phyloP scores from a whole-genome alignment of 1,140 invertebrate genomes.

The Drosophila pandora region DNA sequence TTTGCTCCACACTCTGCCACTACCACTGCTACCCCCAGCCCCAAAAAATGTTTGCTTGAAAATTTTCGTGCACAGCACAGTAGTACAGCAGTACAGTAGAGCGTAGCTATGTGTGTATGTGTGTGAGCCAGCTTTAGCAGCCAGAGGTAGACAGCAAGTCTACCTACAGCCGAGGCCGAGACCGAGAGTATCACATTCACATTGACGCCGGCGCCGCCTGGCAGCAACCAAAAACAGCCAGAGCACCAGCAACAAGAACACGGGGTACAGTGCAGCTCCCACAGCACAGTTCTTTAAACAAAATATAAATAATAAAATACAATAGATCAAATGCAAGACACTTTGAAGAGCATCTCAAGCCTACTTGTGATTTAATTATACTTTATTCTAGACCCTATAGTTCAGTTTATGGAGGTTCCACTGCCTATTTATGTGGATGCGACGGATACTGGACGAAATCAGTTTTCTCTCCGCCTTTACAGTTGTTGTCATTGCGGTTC shows the following conservation, averaged over 20 bases:
- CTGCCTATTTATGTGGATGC: conserved; percentile 24
- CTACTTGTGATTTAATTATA: no score
- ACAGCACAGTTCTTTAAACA: neutral
- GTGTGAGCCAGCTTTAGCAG: conserved; percentile 21
- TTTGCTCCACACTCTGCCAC: conserved; percentile 34
- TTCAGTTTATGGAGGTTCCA: conserved; percentile 1
- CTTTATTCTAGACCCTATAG: no score
- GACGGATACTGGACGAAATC: conserved; percentile 62
- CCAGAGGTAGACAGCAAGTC: conserved; percentile 73
- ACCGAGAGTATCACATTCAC: conserved; percentile 50
- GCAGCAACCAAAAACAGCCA: conserved; percentile 62
- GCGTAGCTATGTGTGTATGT: conserved; percentile 15
- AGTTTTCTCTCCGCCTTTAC: conserved; percentile 61
- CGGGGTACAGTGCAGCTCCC: conserved; percentile 69
- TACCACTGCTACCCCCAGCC: neutral
- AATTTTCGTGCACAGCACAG: conserved; percentile 65
- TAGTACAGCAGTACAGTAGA: conserved; percentile 16
- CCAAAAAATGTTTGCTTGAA: conserved; percentile 38
- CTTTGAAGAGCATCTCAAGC: no score
- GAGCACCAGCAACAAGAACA: conserved; percentile 21
- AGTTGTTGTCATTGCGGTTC: conserved; percentile 76
- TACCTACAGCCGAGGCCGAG: conserved; percentile 47
- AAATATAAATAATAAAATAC: conserved; percentile 3
- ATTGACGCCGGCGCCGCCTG: conserved; percentile 63
- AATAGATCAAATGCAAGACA: neutral